These are phyloP conservation scores for Drosophila santomea DNA, from an alignment of 1,140 invertebrate species.

Conservation along the genomic window DNA sequence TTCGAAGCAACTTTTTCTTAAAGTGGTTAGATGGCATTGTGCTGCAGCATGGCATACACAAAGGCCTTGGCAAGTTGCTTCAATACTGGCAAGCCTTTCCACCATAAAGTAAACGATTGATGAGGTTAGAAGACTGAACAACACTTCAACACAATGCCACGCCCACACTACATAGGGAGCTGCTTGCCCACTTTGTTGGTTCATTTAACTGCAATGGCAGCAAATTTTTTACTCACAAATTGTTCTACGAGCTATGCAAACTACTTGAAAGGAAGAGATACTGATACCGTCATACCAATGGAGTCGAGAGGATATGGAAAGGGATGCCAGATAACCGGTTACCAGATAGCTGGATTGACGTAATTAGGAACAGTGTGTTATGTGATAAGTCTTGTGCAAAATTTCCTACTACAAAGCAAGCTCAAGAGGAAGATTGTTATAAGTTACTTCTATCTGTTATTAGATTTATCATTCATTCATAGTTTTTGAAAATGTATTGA, in stretches of 20 bases:
- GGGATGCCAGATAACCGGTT: conserved; percentile 1
- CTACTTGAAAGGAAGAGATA: conserved; percentile 37
- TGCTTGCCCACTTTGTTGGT: conserved; percentile 51
- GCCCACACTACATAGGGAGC: conserved; percentile 13
- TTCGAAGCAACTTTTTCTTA: neutral
- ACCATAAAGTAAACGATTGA: conserved; percentile 67
- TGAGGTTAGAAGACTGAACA: conserved; percentile 68
- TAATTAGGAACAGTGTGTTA: conserved; percentile 23
- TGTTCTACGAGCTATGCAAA: conserved; percentile 44
- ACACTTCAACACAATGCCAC: conserved; percentile 54
- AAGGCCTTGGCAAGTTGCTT: conserved; percentile 27
- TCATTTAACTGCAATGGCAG: conserved; percentile 50
- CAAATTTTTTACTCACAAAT: conserved; percentile 53
- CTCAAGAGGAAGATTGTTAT: neutral
- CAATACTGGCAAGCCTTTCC: conserved; percentile 62
- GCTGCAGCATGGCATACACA: conserved; percentile 30
- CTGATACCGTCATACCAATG: conserved; percentile 19
- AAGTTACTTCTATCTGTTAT: too few relatives aligned
- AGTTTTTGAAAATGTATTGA: too few relatives aligned
- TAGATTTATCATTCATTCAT: too few relatives aligned
- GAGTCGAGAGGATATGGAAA: neutral
- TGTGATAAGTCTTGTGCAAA: neutral
- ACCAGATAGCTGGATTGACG: neutral
- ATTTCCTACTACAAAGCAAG: too few relatives aligned
- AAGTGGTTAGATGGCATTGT: neutral